Conservation (phyloP, 2,113 vertebrate species). For the Phoenicopterus ruber region DNA sequence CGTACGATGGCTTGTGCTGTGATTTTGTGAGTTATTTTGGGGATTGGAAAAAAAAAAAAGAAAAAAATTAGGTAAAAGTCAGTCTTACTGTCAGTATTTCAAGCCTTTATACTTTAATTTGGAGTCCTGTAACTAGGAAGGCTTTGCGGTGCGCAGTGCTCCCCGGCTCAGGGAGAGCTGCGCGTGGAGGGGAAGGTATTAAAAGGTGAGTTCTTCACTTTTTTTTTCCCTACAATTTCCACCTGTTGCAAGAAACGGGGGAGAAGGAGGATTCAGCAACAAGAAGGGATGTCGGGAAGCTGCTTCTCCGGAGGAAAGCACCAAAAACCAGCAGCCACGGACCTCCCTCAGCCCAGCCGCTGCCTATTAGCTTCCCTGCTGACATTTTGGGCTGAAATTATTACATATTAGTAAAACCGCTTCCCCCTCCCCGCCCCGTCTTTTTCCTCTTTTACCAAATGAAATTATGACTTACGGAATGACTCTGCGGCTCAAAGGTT, state of each 20-base stretch:
- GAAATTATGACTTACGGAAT: not conserved
- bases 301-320: not conserved
- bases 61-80: too few relatives aligned
- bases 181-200: not conserved
- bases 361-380: not conserved
- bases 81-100: not conserved
- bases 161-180: not conserved
- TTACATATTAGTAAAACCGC: not conserved
- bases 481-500: not conserved
- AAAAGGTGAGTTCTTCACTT: not conserved
- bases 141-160: too few relatives aligned
- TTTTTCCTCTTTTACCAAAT: not conserved
- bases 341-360: not conserved
- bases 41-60: too few relatives aligned
- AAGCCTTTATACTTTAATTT: not conserved
- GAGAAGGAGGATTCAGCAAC: not conserved
- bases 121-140: not conserved
- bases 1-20: not conserved
- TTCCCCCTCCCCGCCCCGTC: not conserved
- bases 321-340: rapidly evolving
- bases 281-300: not conserved
- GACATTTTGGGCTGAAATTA: not conserved
- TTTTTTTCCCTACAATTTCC: not conserved
- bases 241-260: not conserved
- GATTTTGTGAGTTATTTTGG: not conserved